Evolutionary conservation across 2,888 invertebrate genomes (phyloP), one percentile per base, ranked within the genome.

Genomic region (Andrena minutula): DNA sequence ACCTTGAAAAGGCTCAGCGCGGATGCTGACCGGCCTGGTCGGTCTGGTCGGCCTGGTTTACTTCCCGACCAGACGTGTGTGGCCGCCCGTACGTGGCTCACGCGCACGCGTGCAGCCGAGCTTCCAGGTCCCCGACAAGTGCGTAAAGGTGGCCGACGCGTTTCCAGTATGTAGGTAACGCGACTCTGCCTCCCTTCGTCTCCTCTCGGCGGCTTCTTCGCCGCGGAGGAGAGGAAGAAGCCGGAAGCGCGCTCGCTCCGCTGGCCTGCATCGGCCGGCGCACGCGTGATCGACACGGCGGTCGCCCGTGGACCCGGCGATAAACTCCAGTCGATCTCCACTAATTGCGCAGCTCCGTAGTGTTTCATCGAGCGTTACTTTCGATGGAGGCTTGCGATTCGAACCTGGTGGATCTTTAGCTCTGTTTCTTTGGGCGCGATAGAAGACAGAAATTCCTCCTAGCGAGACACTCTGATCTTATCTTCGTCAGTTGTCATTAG

Each of bases 11-110:
- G 88, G 74, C 89, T 68, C 80, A 75, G 88, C 90, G 88, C 91
- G 93, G 93, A 92, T 92, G 92, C 92, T 92, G 92, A 88, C 87
- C 86, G 89, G 91, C 90, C 89, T 90, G 92, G 89, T 86, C 90
- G 91, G 32, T 92, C 92, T 92, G 92, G 92, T 82, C 88, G 87
- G 83, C 88, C 88, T 88, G 88, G 88, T 88, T 88, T 88, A 88
- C 88, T 88, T 88, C 83, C 75, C 74, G 51, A 41, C 41, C 69
- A 70, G 69, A 47, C 77, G 73, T 82, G 69, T 65, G 75, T 82
- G 41, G 16, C 77, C 65, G 16, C 32, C 28, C 65, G 77, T 64
- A 65, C 76, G 83, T 73, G 73, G 60, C 86, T 68, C 77, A 85
- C 82, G 78, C 85, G 80, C 86, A 80, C 81, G 49, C 47, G 23